These are phyloP conservation scores for Dinoponera quadriceps DNA, from an alignment of 1,140 invertebrate genomes.

Conservation along the genomic window DNA sequence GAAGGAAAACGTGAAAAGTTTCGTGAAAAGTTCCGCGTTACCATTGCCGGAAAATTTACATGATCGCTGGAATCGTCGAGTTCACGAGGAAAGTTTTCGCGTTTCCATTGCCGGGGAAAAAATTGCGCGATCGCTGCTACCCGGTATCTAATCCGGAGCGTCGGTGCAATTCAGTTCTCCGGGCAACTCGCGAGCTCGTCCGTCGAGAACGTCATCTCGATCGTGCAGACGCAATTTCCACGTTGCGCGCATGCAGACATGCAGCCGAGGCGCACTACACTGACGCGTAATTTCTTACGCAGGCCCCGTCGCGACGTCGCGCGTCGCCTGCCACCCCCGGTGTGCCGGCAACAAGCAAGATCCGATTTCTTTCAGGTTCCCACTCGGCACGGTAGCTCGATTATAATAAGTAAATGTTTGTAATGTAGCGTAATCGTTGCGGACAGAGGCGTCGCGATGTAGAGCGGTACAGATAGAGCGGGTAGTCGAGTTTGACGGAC, in stretches of 20 bases:
- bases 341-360: constrained; percentile 30
- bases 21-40: too few species aligned
- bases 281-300: constrained; percentile 43
- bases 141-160: neutral
- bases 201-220: neutral
- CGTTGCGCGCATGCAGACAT: too few species aligned
- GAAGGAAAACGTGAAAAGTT: too few species aligned
- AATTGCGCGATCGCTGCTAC: too few species aligned
- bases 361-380: constrained; percentile 51
- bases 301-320: constrained; percentile 19
- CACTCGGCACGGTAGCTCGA: constrained; percentile 4
- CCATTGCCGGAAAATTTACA: too few species aligned
- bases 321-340: neutral
- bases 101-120: too few species aligned
- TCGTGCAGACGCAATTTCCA: neutral
- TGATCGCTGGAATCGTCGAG: too few species aligned
- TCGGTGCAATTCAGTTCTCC: neutral
- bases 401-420: constrained; percentile 28
- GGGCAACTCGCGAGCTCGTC: neutral
- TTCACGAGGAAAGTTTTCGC: too few species aligned
- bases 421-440: constrained; percentile 34
- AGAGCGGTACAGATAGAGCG: constrained; percentile 20
- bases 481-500: neutral
- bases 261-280: neutral
- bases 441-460: constrained; percentile 43